Conservation (phyloP, 2,888 invertebrate genomes). For the Terebella lapidaria region DNA sequence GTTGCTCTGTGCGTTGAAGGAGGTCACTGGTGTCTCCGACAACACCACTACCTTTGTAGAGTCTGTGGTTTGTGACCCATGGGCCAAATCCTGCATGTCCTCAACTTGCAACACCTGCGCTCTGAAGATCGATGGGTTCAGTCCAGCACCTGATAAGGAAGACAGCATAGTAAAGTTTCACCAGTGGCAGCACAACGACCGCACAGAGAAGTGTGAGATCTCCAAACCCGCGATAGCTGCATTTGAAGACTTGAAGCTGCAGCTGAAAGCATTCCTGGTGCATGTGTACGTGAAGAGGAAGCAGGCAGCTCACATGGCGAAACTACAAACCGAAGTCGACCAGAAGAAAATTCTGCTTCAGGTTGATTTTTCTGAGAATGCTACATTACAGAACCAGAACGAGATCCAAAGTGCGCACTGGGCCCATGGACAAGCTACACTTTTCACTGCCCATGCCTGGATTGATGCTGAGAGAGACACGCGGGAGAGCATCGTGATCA, state of each 20-base stretch:
- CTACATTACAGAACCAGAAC: constrained; percentile 7
- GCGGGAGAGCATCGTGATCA: neutral
- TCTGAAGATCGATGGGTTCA: neutral
- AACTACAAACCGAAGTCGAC: neutral
- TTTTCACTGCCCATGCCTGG: neutral
- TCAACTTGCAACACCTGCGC: neutral
- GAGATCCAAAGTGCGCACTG: constrained; percentile 17
- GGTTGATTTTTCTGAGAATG: constrained; percentile 17
- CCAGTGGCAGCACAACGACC: neutral
- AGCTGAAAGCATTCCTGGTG: too few species aligned
- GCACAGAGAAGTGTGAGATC: neutral
- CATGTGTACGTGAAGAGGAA: neutral
- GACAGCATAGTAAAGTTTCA: neutral
- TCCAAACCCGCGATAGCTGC: neutral
- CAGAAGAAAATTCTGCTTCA: constrained; percentile 6
- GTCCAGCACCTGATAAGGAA: neutral
- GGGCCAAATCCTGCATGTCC: neutral
- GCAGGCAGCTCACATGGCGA: neutral
- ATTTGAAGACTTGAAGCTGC: too few species aligned
- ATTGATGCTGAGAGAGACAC: neutral
- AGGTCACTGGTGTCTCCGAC: too few species aligned
- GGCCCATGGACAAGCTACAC: constrained; percentile 6
- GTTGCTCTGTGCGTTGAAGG: too few species aligned
- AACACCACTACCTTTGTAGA: too few species aligned
- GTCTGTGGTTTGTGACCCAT: too few species aligned